Conservation (phyloP, 2,113 vertebrate species). For the Glareola pratincola region DNA sequence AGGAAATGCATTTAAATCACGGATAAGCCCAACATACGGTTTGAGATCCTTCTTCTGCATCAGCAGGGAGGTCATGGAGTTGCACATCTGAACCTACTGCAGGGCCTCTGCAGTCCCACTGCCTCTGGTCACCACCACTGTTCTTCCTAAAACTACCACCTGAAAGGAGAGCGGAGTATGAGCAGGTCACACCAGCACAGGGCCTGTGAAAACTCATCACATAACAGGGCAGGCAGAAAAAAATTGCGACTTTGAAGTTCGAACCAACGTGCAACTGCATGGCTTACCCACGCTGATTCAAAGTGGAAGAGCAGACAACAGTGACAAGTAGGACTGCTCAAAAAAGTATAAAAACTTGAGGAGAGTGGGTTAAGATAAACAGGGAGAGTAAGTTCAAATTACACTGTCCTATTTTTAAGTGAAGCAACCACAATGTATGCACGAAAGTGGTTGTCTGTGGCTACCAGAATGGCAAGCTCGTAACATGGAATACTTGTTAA, state of each 20-base stretch:
- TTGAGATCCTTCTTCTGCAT: constrained; percentile 25
- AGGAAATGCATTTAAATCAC: not conserved
- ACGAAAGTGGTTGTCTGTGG: not conserved
- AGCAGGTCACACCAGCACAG: not conserved
- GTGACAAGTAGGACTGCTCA: not conserved
- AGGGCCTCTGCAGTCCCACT: constrained; percentile 74
- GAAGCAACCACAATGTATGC: not conserved
- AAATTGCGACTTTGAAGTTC: not conserved
- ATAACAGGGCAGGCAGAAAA: not conserved
- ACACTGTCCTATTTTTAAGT: not conserved
- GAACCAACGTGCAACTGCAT: not conserved
- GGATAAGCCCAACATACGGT: constrained; percentile 5
- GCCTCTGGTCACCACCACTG: constrained; percentile 61
- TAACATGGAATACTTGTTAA: not conserved
- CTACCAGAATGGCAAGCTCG: not conserved
- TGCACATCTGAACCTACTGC: constrained; percentile 72
- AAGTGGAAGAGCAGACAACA: not conserved
- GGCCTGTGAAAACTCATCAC: not conserved
- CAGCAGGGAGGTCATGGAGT: constrained; percentile 10
- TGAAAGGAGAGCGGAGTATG: constrained; percentile 37
- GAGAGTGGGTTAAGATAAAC: not conserved
- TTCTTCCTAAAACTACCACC: constrained; percentile 79
- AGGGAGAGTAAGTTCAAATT: not conserved
- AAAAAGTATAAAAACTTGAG: not conserved
- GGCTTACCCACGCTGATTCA: not conserved